Percentiles rank a stretch among this genome's conserved stretches.
Evolutionary conservation across 2,888 invertebrate species (phyloP).

Genomic region (Brachypterus glaber): DNA sequence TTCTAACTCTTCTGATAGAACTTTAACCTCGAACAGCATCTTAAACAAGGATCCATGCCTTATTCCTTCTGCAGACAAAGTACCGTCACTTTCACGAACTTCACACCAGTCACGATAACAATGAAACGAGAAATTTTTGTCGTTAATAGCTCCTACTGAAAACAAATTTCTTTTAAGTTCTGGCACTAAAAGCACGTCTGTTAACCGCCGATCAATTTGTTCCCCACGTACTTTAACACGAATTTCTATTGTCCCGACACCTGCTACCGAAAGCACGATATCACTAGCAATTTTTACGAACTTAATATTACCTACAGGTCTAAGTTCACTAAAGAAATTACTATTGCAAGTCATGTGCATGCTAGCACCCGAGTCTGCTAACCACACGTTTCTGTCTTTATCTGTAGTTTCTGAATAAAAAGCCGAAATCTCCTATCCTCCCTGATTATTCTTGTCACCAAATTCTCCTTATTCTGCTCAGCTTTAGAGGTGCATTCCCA

Average conservation of each 20-base stretch:
- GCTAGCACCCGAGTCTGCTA: conserved; percentile 24
- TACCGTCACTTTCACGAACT: too few relatives aligned
- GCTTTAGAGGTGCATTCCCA: conserved; percentile 15
- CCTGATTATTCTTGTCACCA: conserved; percentile 15
- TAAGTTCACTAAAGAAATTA: conserved; percentile 17
- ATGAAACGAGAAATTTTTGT: too few relatives aligned
- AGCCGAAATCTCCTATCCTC: conserved; percentile 16
- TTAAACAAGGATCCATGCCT: too few relatives aligned
- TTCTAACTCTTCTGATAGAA: conserved; percentile 2
- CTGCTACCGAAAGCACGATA: too few relatives aligned
- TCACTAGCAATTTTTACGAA: conserved; percentile 11
- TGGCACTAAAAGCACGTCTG: too few relatives aligned
- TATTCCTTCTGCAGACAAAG: too few relatives aligned
- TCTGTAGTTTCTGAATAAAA: conserved; percentile 11
- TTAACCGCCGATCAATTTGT: too few relatives aligned
- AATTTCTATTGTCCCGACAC: too few relatives aligned
- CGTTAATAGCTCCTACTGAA: conserved; percentile 3
- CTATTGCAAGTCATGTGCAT: conserved; percentile 20
- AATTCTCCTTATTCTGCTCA: conserved; percentile 16
- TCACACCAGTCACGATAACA: too few relatives aligned
- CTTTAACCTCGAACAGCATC: too few relatives aligned
- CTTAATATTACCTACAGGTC: conserved; percentile 5
- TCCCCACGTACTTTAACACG: too few relatives aligned
- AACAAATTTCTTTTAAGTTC: conserved; percentile 6
- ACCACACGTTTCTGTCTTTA: conserved; percentile 17